Evolutionary conservation across 1,140 invertebrate species (phyloP).

Genomic region (Nomia melanderi): DNA sequence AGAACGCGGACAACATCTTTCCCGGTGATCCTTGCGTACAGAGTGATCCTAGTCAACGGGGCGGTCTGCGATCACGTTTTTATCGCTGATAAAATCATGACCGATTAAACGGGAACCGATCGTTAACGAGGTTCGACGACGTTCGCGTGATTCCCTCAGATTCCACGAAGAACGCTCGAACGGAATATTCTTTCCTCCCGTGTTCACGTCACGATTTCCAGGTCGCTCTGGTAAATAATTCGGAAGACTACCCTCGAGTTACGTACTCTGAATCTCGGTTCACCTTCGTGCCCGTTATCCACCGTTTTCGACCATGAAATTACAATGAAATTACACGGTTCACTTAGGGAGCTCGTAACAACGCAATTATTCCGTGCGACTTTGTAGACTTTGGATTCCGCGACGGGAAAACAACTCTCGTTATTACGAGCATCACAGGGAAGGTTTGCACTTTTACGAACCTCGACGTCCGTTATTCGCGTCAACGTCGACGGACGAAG

Average conservation of each 20-base stretch:
- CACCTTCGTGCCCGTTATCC: neutral
- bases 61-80: no score
- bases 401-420: neutral
- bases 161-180: neutral
- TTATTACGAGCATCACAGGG: no score
- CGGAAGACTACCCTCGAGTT: neutral
- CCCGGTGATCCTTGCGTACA: constrained; percentile 13
- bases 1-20: constrained; percentile 26
- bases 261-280: neutral
- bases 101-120: no score
- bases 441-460: no score
- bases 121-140: no score
- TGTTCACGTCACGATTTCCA: neutral
- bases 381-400: neutral
- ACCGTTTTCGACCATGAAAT: neutral
- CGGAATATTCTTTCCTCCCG: neutral
- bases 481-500: no score
- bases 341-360: neutral
- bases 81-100: no score
- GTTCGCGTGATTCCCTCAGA: neutral
- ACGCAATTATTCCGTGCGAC: neutral
- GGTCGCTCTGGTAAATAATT: neutral
- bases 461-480: neutral
- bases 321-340: neutral
- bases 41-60: neutral